Evolutionary conservation across 2,888 invertebrate genomes (phyloP), one percentile per base, ranked within the genome.

Genomic region (Osedax frankpressi): DNA sequence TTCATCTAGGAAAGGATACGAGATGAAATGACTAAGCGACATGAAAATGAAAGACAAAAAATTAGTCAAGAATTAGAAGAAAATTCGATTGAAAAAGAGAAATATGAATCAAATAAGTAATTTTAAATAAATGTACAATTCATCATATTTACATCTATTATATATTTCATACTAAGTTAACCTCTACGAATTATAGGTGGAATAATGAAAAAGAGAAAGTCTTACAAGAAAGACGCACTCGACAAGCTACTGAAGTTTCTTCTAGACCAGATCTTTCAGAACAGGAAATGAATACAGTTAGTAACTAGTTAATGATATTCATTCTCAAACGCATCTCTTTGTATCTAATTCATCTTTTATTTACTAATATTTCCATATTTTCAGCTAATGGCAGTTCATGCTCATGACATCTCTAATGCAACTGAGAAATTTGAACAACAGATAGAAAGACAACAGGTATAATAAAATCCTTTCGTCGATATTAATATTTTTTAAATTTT

Each of bases 381-480:
- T 6, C 76, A 83, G 83, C 76, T 83, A 70, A 79, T 82, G 79
- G 79, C 81, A 1, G 74, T 79, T n/a, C 82, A 82, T 76, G 80
- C 80, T 71, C 78, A 79, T 67, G 82, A 82, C 72, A 74, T 82
- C 30, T 79, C 81, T 30, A 78, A 78, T 28, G 74, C 82, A 30
- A 76, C 79, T 1, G 81, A 81, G 29, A 76, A 77, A 69, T 76
- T 82, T 28, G 82, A 82, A 28, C 76, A 76, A 27, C 81, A 82
- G 26, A 79, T 79, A 63, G 76, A 78, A 19, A 76, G 81, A 1
- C 81, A 81, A 71, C 69, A 69, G 19, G 76, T 80, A n/a, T n/a
- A n/a, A n/a, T n/a, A n/a, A n/a, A n/a, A n/a, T n/a, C n/a, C n/a
- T n/a, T n/a, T n/a, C n/a, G n/a, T n/a, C n/a, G n/a, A n/a, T n/a